Base-by-base conservation (phyloP, 2,888 invertebrate species). In the Philhelius pedissequus region DNA sequence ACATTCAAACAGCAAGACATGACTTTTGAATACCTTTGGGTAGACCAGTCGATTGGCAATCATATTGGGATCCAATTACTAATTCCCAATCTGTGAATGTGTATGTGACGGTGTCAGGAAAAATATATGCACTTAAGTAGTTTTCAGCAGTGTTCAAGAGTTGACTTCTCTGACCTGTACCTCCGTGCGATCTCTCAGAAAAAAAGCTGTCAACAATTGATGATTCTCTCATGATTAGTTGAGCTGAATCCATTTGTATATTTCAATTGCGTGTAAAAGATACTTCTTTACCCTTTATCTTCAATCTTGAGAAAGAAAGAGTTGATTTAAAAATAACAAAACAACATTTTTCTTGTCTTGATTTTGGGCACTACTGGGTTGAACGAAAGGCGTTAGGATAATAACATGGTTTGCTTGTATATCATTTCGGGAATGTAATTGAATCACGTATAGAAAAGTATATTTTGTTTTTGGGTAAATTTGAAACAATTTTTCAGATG, bases 351-450 rank as follows among this genome's bases (percentile, higher is more conserved):
- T 22, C 11, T n/a, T 30, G 2, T 38, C 30, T 52, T 22, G 25
- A 27, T 40, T n/a, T 48, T 64, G 64, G 78, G 74, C 74, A 82
- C 77, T 77, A 76, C 78, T 78, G 79, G 45, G 58, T 69, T 77
- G 68, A 56, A 52, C n/a, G 43, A 27, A 48, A 76, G 66, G 73
- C 68, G 69, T 73, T 45, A 40, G 22, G 58, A 66, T 80, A 84
- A 80, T 84, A 60, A 84, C 66, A 54, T 54, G 71, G 43, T 48
- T 56, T 22, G 56, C 43, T 30, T 64, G 30, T 5, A 9, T 45
- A 54, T 66, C 64, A 45, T 60, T 64, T 83, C 20, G 76, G 52
- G 27, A 81, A 58, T 79, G 79, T 84, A 76, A 84, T 84, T 75
- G 84, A 84, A 76, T 84, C 84, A 84, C 84, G 84, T 84, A 52